A percentile compares a stretch with the other conserved stretches of the same genome.
phyloP scores from a whole-genome alignment of 2,888 invertebrate species.

The Cantharis nigra region DNA sequence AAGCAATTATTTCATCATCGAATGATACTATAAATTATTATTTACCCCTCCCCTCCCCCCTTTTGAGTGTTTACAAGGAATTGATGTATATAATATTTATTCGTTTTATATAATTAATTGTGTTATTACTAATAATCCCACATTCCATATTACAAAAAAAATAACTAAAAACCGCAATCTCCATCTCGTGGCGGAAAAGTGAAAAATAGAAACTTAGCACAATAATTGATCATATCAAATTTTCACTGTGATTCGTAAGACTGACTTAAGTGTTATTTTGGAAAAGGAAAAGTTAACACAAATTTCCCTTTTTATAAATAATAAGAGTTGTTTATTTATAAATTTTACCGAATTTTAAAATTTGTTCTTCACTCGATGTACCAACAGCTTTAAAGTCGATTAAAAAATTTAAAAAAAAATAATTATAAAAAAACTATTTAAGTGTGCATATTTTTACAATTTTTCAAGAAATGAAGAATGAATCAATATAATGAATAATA shows the following conservation, averaged over 20 bases:
- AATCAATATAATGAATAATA: conserved; percentile 52
- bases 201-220: conserved; percentile 53
- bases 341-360: conserved; percentile 24
- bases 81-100: conserved; percentile 32
- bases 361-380: conserved; percentile 27
- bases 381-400: conserved; percentile 50
- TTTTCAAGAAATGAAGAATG: conserved; percentile 45
- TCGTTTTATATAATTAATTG: conserved; percentile 27
- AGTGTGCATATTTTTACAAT: conserved; percentile 55
- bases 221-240: conserved; percentile 62
- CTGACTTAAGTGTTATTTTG: conserved; percentile 60
- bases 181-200: conserved; percentile 18
- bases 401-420: conserved; percentile 39
- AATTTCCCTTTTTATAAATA: conserved; percentile 39
- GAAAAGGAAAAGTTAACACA: conserved; percentile 49
- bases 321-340: conserved; percentile 32
- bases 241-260: conserved; percentile 63
- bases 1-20: conserved; percentile 40
- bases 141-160: conserved; percentile 30
- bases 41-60: conserved; percentile 4
- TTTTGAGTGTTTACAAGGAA: conserved; percentile 29
- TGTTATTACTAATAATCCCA: conserved; percentile 24
- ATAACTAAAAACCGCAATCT: conserved; percentile 7
- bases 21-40: conserved; percentile 43
- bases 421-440: conserved; percentile 41